Conservation (phyloP, 2,113 vertebrate genomes). For the Cheilinus undulatus region DNA sequence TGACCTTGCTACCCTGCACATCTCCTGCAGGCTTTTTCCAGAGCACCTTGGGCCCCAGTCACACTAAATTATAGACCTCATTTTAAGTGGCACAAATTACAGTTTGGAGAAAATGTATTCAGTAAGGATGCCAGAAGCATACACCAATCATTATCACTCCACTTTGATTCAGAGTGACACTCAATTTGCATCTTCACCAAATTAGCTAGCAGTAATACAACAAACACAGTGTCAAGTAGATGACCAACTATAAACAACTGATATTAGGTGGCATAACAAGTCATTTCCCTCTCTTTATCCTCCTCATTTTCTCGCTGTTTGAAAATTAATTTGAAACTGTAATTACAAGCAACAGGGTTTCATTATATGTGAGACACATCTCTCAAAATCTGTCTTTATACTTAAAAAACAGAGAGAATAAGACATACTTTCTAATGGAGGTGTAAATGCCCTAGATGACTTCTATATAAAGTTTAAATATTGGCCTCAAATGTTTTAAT, state of each 20-base stretch:
- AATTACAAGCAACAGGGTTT: slow-evolving; percentile 17
- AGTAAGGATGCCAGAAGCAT: background rate
- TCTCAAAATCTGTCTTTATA: background rate
- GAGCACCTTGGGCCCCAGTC: background rate
- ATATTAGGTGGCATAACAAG: slow-evolving; percentile 15
- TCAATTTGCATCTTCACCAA: slow-evolving; percentile 35
- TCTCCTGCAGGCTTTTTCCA: background rate
- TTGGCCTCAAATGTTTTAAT: background rate
- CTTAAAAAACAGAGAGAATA: background rate
- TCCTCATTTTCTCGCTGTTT: background rate
- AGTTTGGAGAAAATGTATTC: slow-evolving; percentile 1
- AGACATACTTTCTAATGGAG: background rate
- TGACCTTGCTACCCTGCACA: background rate
- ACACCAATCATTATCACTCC: slow-evolving; percentile 22
- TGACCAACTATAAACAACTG: slow-evolving; percentile 19
- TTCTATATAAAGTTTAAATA: slow-evolving; percentile 1
- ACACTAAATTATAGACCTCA: background rate
- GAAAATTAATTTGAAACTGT: slow-evolving; percentile 24
- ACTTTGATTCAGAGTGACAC: slow-evolving; percentile 14
- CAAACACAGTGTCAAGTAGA: slow-evolving; percentile 19
- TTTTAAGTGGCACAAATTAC: background rate
- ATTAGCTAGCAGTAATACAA: slow-evolving; percentile 24
- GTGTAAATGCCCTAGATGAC: background rate
- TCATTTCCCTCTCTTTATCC: background rate
- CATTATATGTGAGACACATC: background rate